Conservation (phyloP, 2,888 invertebrate genomes). For the Pomacea canaliculata region DNA sequence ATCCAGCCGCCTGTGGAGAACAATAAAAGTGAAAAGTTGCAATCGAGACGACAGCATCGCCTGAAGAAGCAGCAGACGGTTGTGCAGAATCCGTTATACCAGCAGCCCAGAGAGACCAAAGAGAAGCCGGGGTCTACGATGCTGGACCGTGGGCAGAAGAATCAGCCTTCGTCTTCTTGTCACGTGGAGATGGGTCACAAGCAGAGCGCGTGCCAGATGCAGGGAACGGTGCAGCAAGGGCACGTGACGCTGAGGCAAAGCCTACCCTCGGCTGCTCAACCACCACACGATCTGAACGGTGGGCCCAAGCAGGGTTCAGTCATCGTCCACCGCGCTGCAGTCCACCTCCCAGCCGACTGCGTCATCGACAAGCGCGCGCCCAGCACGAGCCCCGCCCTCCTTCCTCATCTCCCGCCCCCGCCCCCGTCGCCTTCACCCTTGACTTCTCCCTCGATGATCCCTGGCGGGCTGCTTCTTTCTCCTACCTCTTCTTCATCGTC, state of each 20-base stretch:
- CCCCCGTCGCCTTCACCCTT: background rate
- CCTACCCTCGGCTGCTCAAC: background rate
- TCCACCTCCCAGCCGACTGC: conserved; percentile 18
- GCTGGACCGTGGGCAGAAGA: background rate
- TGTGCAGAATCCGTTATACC: background rate
- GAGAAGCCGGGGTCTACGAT: background rate
- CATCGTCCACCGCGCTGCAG: conserved; percentile 13
- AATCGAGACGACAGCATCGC: too few species aligned
- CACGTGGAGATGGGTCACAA: background rate
- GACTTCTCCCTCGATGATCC: too few species aligned
- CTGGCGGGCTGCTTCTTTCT: too few species aligned
- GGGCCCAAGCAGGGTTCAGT: background rate
- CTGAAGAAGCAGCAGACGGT: too few species aligned
- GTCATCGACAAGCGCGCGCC: background rate
- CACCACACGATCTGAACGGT: background rate
- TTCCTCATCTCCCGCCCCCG: background rate
- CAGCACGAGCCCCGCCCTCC: background rate
- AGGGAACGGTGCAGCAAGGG: too few species aligned
- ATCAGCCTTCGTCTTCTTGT: background rate
- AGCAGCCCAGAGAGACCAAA: background rate
- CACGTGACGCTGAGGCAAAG: too few species aligned
- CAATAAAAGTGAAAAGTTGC: background rate
- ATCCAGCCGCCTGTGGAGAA: background rate
- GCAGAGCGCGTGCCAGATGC: too few species aligned
- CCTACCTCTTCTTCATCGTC: too few species aligned